A percentile compares a stretch with the other conserved stretches of the same genome.
Evolutionary conservation across 1,140 invertebrate species (phyloP).

Genomic region (Apis florea): DNA sequence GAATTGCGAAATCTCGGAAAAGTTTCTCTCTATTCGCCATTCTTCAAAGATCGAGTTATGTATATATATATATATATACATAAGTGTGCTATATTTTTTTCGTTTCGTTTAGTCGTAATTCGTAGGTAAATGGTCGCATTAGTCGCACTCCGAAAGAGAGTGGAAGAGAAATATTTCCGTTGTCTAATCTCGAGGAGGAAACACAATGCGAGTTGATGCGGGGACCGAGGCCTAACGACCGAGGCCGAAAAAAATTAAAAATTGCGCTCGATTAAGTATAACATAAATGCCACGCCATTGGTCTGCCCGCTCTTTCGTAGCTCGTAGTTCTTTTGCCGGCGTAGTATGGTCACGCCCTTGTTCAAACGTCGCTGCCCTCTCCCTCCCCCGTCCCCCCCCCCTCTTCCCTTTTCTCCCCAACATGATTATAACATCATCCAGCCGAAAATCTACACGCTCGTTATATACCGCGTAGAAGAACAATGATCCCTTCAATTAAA

Average conservation of each 20-base stretch:
- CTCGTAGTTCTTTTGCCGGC: conserved; percentile 46
- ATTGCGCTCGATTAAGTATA: conserved; percentile 31
- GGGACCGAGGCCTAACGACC: not conserved
- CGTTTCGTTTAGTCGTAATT: too few species aligned
- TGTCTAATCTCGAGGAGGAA: not conserved
- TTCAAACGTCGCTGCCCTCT: conserved; percentile 51
- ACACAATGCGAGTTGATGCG: not conserved
- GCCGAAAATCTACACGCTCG: conserved; percentile 46
- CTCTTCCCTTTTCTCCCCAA: not conserved
- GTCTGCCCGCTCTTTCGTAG: conserved; percentile 25
- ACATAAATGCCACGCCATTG: conserved; percentile 59
- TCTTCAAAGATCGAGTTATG: too few species aligned
- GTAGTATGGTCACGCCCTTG: conserved; percentile 58
- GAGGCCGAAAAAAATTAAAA: conserved; percentile 5
- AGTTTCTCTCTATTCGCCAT: too few species aligned
- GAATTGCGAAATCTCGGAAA: too few species aligned
- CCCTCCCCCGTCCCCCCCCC: too few species aligned
- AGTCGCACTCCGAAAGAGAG: too few species aligned
- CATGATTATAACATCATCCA: conserved; percentile 64
- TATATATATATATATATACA: too few species aligned
- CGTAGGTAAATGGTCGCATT: too few species aligned
- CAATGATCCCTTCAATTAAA: conserved; percentile 53
- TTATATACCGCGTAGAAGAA: conserved; percentile 54
- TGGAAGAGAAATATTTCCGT: not conserved
- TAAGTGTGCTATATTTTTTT: too few species aligned